Evolutionary conservation across 2,888 invertebrate genomes (phyloP), one percentile per base, ranked within the genome.

Genomic region (Cephonodes hylas): DNA sequence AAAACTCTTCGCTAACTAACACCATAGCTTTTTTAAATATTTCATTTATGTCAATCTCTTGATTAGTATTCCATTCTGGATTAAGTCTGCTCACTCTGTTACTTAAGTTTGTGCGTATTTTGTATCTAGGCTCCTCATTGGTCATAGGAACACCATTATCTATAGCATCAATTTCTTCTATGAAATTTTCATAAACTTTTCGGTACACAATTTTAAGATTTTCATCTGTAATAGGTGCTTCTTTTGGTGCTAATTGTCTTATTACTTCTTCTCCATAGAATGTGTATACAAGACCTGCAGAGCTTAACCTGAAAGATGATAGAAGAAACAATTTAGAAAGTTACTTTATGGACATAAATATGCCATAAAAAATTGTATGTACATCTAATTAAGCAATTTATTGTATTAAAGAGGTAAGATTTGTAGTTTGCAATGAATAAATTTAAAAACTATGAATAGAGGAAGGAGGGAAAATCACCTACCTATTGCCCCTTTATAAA

Each of bases 111-210:
- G 98, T 97, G 1, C 94, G 93, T n/a, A 98, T 96, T 66, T 93
- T 93, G 81, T 98, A 98, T 31, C 88, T 91, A 0, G 96, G 95
- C 76, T 95, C 95, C 1, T 94, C 96, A 45, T 95, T 94, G 66
- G 94, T 94, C 93, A 97, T 96, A 0, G 96, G 95, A 0, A 99
- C 93, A n/a, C 99, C 99, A 91, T 99, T 99, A 84, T 99, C 99
- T 61, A 99, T 96, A 0, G 96, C 99, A 89, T 99, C 99, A 64
- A 99, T 94, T 93, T 99, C 99, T 89, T 96, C 96, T 13, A 99
- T 95, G 61, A 99, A 96, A 63, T 94, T 94, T 68, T 96, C 95
- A 83, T 99, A 99, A 0, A 99, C 93, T 80, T 95, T 94, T 66
- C 93, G 89, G 75, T 93, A 97, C 13, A 96, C 87, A 0, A 89